Evolutionary conservation across 2,797 vertebrate species (phyloP), one percentile per base, ranked within the genome.

Genomic region (Podarcis lilfordi): DNA sequence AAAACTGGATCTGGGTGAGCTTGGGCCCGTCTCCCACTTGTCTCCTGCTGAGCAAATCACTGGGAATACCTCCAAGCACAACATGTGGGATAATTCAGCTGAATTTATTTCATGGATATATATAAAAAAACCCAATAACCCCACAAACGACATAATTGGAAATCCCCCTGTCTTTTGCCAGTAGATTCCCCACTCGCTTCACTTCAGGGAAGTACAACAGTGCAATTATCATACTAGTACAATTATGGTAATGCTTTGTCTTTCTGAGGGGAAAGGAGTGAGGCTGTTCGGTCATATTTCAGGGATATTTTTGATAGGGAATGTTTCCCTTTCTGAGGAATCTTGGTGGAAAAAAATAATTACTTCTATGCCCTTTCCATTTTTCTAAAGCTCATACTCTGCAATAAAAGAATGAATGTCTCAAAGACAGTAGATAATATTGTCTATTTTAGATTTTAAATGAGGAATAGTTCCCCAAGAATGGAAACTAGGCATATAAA

Each of bases 41-140:
- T 83, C 35, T 92, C 84, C 90, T 84, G 88, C 88, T 93, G 88
- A 93, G 86, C 86, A 94, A 92, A 89, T 74, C 66, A 77, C 77
- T 29, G 82, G 91, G 92, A 91, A 90, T 11, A 23, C 61, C 68
- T 94, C 93, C 95, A 96, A 95, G 84, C 43, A 91, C 85, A 93
- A 92, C 84, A 93, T 92, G 50, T 86, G 89, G 88, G 75, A 83
- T 88, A 80, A 94, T 59, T 89, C 71, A 86, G 80, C 77, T 81
- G 91, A 64, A 79, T 69, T 90, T 40, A 71, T 77, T 89, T 40
- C 91, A 89, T 92, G 92, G 90, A 35, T 86, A 55, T 86, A 94
- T 32, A 72, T 72, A 93, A 92, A 93, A 23, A 23, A 88, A 76
- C 50, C 50, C 50, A 84, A 40, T 25, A 85, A 85, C 7, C 5